These are phyloP conservation scores for Probaryconus sp. DNA, from an alignment of 1,140 invertebrate genomes.

Conservation along the genomic window DNA sequence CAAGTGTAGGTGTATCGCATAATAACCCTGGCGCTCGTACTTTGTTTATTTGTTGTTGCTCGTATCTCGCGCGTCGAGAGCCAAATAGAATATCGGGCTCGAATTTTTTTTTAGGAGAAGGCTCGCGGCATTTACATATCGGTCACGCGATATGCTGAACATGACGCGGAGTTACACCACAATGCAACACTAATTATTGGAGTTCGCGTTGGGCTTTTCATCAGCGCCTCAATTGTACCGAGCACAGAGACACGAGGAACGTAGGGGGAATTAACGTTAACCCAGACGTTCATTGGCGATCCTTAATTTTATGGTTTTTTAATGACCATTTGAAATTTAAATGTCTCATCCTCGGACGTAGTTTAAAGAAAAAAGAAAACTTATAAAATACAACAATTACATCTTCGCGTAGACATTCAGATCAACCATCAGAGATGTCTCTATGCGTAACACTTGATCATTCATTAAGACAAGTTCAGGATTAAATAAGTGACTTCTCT, in stretches of 20 bases:
- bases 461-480: too few relatives aligned
- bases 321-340: too few relatives aligned
- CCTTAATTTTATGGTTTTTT: too few relatives aligned
- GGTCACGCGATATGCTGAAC: slow-evolving; percentile 28
- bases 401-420: too few relatives aligned
- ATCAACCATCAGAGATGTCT: too few relatives aligned
- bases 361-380: too few relatives aligned
- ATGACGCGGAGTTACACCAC: slow-evolving; percentile 44
- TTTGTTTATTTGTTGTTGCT: too few relatives aligned
- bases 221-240: slow-evolving; percentile 25
- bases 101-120: slow-evolving; percentile 43
- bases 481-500: too few relatives aligned
- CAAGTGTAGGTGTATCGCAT: slow-evolving; percentile 55
- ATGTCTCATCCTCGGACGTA: too few relatives aligned
- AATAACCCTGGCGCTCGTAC: slow-evolving; percentile 53
- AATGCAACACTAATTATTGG: slow-evolving; percentile 48
- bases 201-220: slow-evolving; percentile 28
- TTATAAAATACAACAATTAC: too few relatives aligned
- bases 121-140: slow-evolving; percentile 45
- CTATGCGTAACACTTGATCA: slow-evolving; percentile 8
- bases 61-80: slow-evolving; percentile 24
- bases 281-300: too few relatives aligned
- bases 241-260: slow-evolving; percentile 11
- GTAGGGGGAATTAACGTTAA: slow-evolving; percentile 22
- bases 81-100: slow-evolving; percentile 46